Base-by-base conservation (phyloP, 2,888 invertebrate species). In the Acleris laterana region DNA sequence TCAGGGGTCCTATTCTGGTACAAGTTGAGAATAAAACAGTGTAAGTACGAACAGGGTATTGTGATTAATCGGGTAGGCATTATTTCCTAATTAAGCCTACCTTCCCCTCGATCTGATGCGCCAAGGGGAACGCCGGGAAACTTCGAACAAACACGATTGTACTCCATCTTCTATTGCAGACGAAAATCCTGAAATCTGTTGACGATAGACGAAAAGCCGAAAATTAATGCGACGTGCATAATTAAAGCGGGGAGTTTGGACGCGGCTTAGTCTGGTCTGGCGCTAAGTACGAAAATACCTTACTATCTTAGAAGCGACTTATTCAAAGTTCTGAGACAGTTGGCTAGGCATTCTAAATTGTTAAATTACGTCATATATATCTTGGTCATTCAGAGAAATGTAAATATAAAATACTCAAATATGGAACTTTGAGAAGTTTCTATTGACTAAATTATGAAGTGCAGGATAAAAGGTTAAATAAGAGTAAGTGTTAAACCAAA, bases 11-110 rank as follows among this genome's bases (percentile, higher is more conserved):
- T 63, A 32, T 77, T 70, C 61, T 68, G 71, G 70, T 73, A 71
- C 75, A 73, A 74, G 79, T 76, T 74, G 71, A 68, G 80, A 80
- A 85, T 80, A 83, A 83, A 81, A 80, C 77, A 76, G 75, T 79
- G 70, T 70, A 69, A 73, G 73, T 73, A 74, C 74, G 75, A 75
- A 75, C 64, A 82, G 83, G 84, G 83, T 78, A 82, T 85, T 82
- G 89, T 92, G 90, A 93, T 93, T 90, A 92, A 93, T 92, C 86
- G 92, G 82, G 85, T 82, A 82, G 81, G 87, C 87, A 90, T 92
- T 92, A 92, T 89, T 93, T 90, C 86, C 91, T 88, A 92, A 93
- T 92, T 92, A 91, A 90, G 87, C 87, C 81, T 83, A 88, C 87
- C 85, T 88, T 87, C 88, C 87, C 90, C 89, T 84, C 75, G 77